Evolutionary conservation across 2,888 invertebrate species (phyloP), one percentile per base, ranked within the genome.

Genomic region (Diplolepis rosae): DNA sequence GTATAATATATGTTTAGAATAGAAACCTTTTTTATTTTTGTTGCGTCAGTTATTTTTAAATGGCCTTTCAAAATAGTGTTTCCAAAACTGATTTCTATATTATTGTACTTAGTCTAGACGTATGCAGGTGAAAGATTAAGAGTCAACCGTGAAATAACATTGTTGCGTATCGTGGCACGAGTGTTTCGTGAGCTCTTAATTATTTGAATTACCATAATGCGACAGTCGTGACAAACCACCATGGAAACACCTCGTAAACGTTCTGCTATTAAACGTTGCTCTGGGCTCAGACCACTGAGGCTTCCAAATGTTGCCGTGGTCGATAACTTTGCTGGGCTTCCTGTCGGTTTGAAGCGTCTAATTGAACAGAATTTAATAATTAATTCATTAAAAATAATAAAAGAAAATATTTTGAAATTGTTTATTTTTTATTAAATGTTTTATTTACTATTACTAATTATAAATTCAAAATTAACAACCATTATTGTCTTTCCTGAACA

Each of bases 151-250:
- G 95, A 92, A 78, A 95, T 91, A 79, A 95, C 94, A 87, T 95
- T 93, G 90, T 95, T 95, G 81, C 95, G 92, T 71, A 94, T 94
- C 70, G 95, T 95, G 71, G 96, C 94, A 82, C 96, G 93, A 75
- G 94, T 94, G 71, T 94, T 94, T 87, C 94, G 93, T 78, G 95
- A 95, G 24, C 96, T 95, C 89, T 96, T 94, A 87, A 98, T 97
- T 87, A 98, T 97, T 90, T 97, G 96, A 82, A 96, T 92, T 72
- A 98, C 95, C 94, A 98, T 95, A 73, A 95, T 94, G 88, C 96
- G 96, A 90, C 98, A 98, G 91, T 98, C 98, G 89, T 95, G 95
- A 88, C 98, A 98, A 61, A 98, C 96, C 74, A 94, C 94, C 94
- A 97, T 96, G 85, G 95, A 93, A 73, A 95, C 94, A 3, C 94